Base-by-base conservation (phyloP, 2,888 invertebrate species). In the Cyclophora punctaria region DNA sequence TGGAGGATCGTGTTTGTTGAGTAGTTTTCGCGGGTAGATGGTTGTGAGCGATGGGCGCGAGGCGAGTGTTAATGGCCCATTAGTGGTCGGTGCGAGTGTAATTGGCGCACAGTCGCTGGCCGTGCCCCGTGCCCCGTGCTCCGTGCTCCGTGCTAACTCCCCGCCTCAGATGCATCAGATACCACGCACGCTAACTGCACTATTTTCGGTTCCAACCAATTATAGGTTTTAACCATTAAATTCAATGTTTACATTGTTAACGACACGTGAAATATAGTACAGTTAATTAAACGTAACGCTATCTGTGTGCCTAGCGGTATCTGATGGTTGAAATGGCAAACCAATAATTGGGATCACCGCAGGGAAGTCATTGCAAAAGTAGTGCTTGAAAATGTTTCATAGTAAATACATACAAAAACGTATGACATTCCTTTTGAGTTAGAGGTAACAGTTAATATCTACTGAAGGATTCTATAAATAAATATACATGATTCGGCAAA, bases 61-160 rank as follows among this genome's bases (percentile, higher is more conserved):
- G 70, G 71, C 78, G 78, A 78, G 85, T 83, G 86, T 83, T 84
- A 87, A 87, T 83, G 77, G 83, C 60, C 82, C 75, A 84, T 85
- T 85, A 83, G 84, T 70, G 64, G 69, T 70, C 69, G 69, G 71
- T 71, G 73, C 68, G 60, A 67, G 67, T 78, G 71, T 83, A 83
- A 83, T 83, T 83, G 84, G 82, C 77, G 67, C 64, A 70, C 71
- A 55, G 52, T 34, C 45, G 56, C 53, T 57, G 50, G 53, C 62
- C 50, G 67, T 67, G 71, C 66, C 59, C 71, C 72, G 66, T 66
- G 69, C 58, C 58, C 64, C 64, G 20, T 20, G 20, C 20, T 20
- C 20, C 20, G 20, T 20, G 62, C 60, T 65, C 65, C 56, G 62
- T 60, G 55, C 56, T 55, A 61, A 62, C 68, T 65, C 66, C 69